A percentile compares a stretch with the other conserved stretches of the same genome.
These are phyloP conservation scores for Chionoecetes opilio DNA, from an alignment of 1,140 invertebrate species.

Conservation along the genomic window DNA sequence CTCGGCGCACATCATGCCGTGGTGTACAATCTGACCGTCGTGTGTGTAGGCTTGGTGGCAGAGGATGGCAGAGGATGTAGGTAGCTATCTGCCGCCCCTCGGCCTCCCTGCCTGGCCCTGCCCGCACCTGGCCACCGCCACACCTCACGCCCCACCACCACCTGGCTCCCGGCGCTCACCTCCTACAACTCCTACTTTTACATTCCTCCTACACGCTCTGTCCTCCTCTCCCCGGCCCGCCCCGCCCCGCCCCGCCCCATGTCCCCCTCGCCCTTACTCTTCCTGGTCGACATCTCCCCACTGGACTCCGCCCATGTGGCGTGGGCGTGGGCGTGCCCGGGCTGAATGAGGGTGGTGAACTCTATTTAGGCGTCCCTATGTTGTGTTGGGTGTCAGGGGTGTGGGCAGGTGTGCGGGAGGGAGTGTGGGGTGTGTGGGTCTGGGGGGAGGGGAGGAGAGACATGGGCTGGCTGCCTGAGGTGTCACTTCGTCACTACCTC, in stretches of 20 bases:
- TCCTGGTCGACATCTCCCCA: slow-evolving; percentile 39
- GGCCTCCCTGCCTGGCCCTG: no score
- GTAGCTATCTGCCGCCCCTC: no score
- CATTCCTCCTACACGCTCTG: not conserved
- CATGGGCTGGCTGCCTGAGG: no score
- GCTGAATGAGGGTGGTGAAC: slow-evolving; percentile 52
- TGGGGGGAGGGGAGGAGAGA: not conserved
- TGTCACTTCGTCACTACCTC: no score
- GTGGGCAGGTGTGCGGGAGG: slow-evolving; percentile 1
- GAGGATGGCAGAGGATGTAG: no score
- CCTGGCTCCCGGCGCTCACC: not conserved
- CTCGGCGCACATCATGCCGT: no score
- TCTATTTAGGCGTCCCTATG: slow-evolving; percentile 47
- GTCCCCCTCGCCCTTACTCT: slow-evolving; percentile 47
- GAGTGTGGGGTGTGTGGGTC: not conserved
- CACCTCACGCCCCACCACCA: not conserved
- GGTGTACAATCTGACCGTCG: no score
- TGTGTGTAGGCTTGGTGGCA: no score
- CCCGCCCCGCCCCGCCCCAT: slow-evolving; percentile 39
- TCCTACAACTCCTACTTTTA: not conserved
- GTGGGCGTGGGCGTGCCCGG: slow-evolving; percentile 61
- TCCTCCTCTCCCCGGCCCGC: no score
- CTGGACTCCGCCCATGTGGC: slow-evolving; percentile 61
- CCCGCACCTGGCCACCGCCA: no score
- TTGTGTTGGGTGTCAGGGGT: not conserved